phyloP scores from a whole-genome alignment of 2,797 vertebrate species.

The Florisuga fusca region DNA sequence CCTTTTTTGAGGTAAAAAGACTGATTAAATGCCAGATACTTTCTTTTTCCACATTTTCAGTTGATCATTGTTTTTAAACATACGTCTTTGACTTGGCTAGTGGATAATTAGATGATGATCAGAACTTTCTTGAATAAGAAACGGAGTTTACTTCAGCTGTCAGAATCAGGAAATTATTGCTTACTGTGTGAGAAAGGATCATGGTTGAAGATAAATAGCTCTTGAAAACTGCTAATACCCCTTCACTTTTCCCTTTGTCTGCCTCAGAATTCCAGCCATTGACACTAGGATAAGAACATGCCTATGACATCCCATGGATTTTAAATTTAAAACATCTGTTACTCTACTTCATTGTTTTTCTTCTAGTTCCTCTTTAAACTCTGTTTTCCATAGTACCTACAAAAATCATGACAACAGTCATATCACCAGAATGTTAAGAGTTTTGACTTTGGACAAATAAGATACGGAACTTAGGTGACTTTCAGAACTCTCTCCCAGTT shows the following conservation, averaged over 20 bases:
- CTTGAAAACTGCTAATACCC: background rate
- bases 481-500: background rate
- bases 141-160: background rate
- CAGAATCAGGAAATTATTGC: background rate
- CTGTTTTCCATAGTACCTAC: background rate
- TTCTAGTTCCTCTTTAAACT: background rate
- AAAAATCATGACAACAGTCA: background rate
- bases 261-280: background rate
- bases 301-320: background rate
- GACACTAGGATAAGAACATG: background rate
- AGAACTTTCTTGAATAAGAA: background rate
- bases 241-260: background rate
- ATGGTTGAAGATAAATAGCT: background rate
- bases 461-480: background rate
- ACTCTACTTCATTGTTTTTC: background rate
- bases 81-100: background rate
- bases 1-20: background rate
- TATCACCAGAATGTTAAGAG: background rate
- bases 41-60: background rate
- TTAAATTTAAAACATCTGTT: slow-evolving; percentile 5
- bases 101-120: background rate
- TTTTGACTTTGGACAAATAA: background rate
- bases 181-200: background rate
- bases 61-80: background rate
- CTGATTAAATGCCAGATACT: background rate